Evolutionary conservation across 2,113 vertebrate species (phyloP).

Genomic region (Cottus gobio): DNA sequence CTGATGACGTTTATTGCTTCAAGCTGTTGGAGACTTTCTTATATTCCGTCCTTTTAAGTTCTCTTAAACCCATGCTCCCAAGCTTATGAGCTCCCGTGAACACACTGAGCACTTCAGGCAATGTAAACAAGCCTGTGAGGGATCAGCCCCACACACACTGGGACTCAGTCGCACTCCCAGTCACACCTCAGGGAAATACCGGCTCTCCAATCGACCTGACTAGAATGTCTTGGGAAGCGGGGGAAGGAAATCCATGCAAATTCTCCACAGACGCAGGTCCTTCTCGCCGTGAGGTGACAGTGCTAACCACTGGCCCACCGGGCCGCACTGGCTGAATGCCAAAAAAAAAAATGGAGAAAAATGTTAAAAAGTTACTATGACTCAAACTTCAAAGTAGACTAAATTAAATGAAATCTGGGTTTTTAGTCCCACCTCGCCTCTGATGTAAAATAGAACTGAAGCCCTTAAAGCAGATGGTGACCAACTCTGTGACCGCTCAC

Average conservation of each 20-base stretch:
- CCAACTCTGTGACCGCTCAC: constrained; percentile 30
- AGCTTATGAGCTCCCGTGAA: constrained; percentile 48
- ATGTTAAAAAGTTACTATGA: constrained; percentile 55
- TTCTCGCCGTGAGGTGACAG: constrained; percentile 52
- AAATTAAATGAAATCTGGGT: constrained; percentile 67
- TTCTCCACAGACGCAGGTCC: constrained; percentile 47
- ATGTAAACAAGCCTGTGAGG: constrained; percentile 60
- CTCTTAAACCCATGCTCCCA: constrained; percentile 21
- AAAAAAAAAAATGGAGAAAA: constrained; percentile 10
- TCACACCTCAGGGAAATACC: constrained; percentile 62
- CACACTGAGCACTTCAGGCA: constrained; percentile 36
- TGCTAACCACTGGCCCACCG: constrained; percentile 45
- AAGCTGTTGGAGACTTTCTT: constrained; percentile 24
- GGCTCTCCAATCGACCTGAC: constrained; percentile 52
- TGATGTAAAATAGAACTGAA: constrained; percentile 68
- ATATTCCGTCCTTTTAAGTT: constrained; percentile 44
- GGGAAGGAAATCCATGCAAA: constrained; percentile 59
- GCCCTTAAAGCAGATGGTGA: constrained; percentile 56
- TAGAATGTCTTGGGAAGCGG: constrained; percentile 63
- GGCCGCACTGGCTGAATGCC: constrained; percentile 39
- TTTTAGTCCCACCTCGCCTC: constrained; percentile 67
- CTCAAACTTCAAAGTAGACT: constrained; percentile 69
- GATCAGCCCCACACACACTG: constrained; percentile 26
- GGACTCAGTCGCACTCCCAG: constrained; percentile 50
- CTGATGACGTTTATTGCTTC: constrained; percentile 27